Evolutionary conservation across 1,140 invertebrate species (phyloP).

Genomic region (Grapholita molesta): DNA sequence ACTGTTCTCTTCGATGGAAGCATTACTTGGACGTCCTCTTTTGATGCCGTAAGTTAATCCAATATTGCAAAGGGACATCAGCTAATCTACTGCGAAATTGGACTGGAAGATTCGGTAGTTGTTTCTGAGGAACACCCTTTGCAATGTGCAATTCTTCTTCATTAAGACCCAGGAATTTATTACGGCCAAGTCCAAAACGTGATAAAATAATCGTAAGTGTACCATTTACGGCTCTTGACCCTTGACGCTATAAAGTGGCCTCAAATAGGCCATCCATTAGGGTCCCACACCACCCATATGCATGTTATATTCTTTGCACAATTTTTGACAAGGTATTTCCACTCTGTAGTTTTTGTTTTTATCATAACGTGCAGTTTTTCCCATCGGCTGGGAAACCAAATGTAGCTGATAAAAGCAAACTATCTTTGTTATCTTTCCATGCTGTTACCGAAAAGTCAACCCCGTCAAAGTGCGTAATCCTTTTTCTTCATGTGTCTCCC

Average conservation of each 20-base stretch:
- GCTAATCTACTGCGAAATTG: conserved; percentile 52
- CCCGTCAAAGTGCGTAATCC: conserved; percentile 37
- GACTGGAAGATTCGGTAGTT: conserved; percentile 43
- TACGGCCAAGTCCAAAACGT: conserved; percentile 43
- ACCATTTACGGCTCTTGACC: conserved; percentile 51
- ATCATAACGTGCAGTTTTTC: not conserved
- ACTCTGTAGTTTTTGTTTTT: conserved; percentile 32
- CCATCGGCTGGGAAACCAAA: not conserved
- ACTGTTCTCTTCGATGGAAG: conserved; percentile 36
- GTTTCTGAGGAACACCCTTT: conserved; percentile 38
- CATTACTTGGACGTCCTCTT: conserved; percentile 49
- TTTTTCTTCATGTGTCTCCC: conserved; percentile 46
- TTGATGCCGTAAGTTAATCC: conserved; percentile 41
- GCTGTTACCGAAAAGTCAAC: conserved; percentile 35
- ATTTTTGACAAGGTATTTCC: conserved; percentile 34
- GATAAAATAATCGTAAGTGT: conserved; percentile 46
- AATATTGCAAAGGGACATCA: conserved; percentile 43
- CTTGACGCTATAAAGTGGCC: conserved; percentile 54
- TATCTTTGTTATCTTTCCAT: conserved; percentile 36
- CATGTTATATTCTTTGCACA: conserved; percentile 44
- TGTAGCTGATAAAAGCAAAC: conserved; percentile 21
- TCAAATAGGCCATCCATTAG: conserved; percentile 69
- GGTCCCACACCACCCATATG: conserved; percentile 56
- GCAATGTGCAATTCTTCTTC: conserved; percentile 46
- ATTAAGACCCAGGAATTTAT: conserved; percentile 50